These are phyloP conservation scores for Drosophila siamana DNA, from an alignment of 2,888 invertebrate genomes.

Conservation along the genomic window DNA sequence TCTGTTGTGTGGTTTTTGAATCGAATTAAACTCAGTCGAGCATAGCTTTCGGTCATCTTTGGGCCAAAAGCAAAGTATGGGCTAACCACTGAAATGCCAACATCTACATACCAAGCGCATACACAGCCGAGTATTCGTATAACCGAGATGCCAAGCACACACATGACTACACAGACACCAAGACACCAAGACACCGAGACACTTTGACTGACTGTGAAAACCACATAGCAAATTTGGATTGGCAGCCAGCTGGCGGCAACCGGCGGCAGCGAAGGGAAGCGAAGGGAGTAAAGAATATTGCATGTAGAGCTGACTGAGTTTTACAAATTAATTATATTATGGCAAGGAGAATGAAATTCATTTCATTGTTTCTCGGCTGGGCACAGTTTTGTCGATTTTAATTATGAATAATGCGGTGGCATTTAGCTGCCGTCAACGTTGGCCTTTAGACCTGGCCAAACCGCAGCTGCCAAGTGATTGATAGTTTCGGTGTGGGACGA, in stretches of 20 bases:
- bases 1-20: slow-evolving; percentile 35
- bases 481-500: slow-evolving; percentile 53
- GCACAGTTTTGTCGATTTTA: slow-evolving; percentile 65
- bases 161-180: slow-evolving; percentile 7
- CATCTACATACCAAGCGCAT: slow-evolving; percentile 29
- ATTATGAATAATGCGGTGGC: slow-evolving; percentile 69
- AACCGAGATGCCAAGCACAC: slow-evolving; percentile 39
- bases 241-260: slow-evolving; percentile 15
- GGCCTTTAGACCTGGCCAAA: slow-evolving; percentile 28
- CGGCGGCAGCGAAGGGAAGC: background rate
- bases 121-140: slow-evolving; percentile 7
- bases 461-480: slow-evolving; percentile 67
- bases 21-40: slow-evolving; percentile 48
- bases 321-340: slow-evolving; percentile 68
- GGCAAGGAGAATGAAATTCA: slow-evolving; percentile 20
- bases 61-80: slow-evolving; percentile 30
- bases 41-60: slow-evolving; percentile 35
- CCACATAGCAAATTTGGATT: slow-evolving; percentile 46
- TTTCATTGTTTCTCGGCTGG: slow-evolving; percentile 22
- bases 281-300: background rate
- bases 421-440: slow-evolving; percentile 4
- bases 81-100: slow-evolving; percentile 54
- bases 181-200: slow-evolving; percentile 10
- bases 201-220: slow-evolving; percentile 23
- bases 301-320: slow-evolving; percentile 25